Percentiles rank a stretch among this genome's conserved stretches.
These are phyloP conservation scores for Drosophila sp. DNA, from an alignment of 1,140 invertebrate species.

Conservation along the genomic window DNA sequence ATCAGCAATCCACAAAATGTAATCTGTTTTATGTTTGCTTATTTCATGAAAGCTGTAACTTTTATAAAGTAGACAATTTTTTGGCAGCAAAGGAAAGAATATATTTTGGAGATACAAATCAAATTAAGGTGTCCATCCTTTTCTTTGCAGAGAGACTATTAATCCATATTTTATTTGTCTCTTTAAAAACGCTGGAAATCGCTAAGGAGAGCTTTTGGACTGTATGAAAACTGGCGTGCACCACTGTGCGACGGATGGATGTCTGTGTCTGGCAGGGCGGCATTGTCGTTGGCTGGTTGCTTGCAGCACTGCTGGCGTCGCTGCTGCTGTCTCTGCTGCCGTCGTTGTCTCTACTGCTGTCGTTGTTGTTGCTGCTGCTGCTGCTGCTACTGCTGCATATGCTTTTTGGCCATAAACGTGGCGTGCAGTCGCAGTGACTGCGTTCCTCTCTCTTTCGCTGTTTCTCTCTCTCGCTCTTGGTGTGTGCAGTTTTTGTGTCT, in stretches of 20 bases:
- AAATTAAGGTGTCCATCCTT: too few species aligned
- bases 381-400: conserved; percentile 49
- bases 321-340: conserved; percentile 36
- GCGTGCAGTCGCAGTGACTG: conserved; percentile 44
- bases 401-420: conserved; percentile 68
- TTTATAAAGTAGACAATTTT: too few species aligned
- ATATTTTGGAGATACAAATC: too few species aligned
- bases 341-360: conserved; percentile 5
- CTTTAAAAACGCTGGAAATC: not conserved
- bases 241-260: conserved; percentile 56
- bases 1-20: too few species aligned
- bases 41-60: too few species aligned
- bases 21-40: too few species aligned
- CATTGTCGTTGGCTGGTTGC: conserved; percentile 38
- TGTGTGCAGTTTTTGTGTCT: conserved; percentile 27
- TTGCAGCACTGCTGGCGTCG: conserved; percentile 27
- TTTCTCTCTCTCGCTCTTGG: conserved; percentile 29
- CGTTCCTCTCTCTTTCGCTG: conserved; percentile 43
- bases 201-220: not conserved
- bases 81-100: too few species aligned
- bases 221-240: not conserved
- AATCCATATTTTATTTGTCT: not conserved
- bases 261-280: conserved; percentile 55
- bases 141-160: too few species aligned
- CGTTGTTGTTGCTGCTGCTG: conserved; percentile 33